Conservation (phyloP, 2,797 vertebrate genomes). For the Malurus splendens region DNA sequence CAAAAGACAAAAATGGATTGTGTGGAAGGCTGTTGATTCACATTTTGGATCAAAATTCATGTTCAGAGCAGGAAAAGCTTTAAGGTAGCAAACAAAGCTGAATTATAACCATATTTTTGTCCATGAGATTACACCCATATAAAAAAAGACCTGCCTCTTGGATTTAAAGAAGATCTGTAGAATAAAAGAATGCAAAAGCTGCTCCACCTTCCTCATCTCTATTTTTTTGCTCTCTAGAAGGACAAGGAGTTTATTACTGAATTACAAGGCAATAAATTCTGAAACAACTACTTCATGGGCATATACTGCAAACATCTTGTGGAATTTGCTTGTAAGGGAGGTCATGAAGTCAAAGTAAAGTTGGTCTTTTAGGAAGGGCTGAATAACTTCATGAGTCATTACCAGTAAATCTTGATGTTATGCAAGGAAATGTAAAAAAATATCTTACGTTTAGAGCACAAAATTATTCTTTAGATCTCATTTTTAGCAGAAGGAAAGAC, state of each 20-base stretch:
- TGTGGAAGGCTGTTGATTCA: background rate
- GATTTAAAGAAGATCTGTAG: background rate
- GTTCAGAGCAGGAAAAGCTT: background rate
- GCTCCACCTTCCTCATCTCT: background rate
- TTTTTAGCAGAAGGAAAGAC: background rate
- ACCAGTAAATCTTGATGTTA: background rate
- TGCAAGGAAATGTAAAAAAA: background rate
- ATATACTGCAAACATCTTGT: background rate
- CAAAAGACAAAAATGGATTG: background rate
- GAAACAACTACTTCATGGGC: background rate
- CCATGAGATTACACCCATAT: background rate
- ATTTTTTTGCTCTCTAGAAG: background rate
- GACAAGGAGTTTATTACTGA: background rate
- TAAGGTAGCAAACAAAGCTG: background rate
- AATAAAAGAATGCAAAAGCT: background rate
- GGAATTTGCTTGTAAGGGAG: constrained; percentile 20
- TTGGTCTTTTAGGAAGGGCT: constrained; percentile 2
- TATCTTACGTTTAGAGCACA: background rate
- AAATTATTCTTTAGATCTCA: background rate
- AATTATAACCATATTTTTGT: background rate
- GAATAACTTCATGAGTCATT: constrained; percentile 26
- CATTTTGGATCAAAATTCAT: background rate
- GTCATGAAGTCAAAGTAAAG: constrained; percentile 21
- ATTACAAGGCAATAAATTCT: background rate
- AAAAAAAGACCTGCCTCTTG: background rate